These are phyloP conservation scores for Platerodrilus igneus DNA, from an alignment of 2,888 invertebrate genomes.

Conservation along the genomic window DNA sequence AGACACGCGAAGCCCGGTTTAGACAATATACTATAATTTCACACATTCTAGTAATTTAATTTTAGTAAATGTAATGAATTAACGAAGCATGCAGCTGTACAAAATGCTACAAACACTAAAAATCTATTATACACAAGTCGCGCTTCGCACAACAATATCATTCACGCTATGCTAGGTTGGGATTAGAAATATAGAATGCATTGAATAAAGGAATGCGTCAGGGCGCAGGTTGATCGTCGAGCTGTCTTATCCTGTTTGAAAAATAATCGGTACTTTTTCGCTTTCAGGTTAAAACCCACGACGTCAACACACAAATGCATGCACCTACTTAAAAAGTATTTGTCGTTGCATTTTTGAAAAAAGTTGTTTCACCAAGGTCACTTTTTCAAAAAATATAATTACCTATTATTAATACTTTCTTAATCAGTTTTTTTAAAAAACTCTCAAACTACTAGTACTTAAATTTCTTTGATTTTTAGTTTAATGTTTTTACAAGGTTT, in stretches of 20 bases:
- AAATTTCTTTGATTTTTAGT: slow-evolving; percentile 37
- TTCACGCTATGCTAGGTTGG: slow-evolving; percentile 25
- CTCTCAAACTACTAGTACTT: slow-evolving; percentile 37
- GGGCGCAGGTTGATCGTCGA: slow-evolving; percentile 16
- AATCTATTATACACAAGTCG: slow-evolving; percentile 30
- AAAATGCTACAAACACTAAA: slow-evolving; percentile 47
- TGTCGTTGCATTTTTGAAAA: slow-evolving; percentile 38
- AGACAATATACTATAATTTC: slow-evolving; percentile 33
- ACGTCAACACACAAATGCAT: slow-evolving; percentile 35
- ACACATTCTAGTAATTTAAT: slow-evolving; percentile 30
- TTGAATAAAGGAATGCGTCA: slow-evolving; percentile 43
- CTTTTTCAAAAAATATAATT: slow-evolving; percentile 49
- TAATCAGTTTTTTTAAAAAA: slow-evolving; percentile 36
- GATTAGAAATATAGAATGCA: slow-evolving; percentile 45
- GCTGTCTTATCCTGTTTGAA: slow-evolving; percentile 11
- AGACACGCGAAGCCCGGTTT: slow-evolving; percentile 31
- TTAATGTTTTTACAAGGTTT: slow-evolving; percentile 39
- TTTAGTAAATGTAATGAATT: slow-evolving; percentile 38
- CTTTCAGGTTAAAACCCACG: slow-evolving; percentile 18
- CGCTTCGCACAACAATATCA: slow-evolving; percentile 27
- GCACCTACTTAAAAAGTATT: slow-evolving; percentile 25
- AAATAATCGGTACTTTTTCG: slow-evolving; percentile 8
- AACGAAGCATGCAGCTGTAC: slow-evolving; percentile 48
- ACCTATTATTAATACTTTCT: slow-evolving; percentile 44
- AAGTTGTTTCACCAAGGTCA: slow-evolving; percentile 44